These are phyloP conservation scores for Platyrinchus mystaceus DNA, from an alignment of 2,797 vertebrate genomes.

Conservation along the genomic window DNA sequence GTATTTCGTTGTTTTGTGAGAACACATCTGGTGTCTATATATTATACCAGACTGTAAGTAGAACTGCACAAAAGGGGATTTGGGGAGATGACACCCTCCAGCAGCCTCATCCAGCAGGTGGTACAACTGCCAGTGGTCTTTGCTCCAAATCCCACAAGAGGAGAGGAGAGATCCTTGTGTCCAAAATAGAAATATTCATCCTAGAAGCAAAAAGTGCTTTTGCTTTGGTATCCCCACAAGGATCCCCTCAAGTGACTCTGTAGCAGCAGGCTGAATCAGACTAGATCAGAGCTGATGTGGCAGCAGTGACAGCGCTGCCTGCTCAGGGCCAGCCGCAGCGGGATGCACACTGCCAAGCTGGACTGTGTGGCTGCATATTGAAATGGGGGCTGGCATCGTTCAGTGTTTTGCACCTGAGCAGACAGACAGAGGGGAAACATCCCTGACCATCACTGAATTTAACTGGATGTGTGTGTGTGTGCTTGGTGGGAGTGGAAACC, in stretches of 20 bases:
- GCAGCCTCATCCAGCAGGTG: constrained; percentile 13
- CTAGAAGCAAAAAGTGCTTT: constrained; percentile 12
- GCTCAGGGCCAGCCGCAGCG: background rate
- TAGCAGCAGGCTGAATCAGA: constrained; percentile 52
- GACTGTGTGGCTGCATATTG: background rate
- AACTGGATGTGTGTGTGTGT: background rate
- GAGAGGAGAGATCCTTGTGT: background rate
- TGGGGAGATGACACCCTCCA: background rate
- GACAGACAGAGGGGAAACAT: background rate
- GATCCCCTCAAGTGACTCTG: background rate
- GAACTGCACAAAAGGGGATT: background rate
- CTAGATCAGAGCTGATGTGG: constrained; percentile 51
- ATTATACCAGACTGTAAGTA: background rate
- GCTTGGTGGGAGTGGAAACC: background rate
- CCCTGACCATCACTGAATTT: background rate
- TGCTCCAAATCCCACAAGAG: background rate
- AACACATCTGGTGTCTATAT: background rate
- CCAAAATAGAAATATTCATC: constrained; percentile 26
- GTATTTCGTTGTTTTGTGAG: background rate
- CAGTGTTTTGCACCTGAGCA: background rate
- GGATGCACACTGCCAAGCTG: background rate
- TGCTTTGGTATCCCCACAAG: constrained; percentile 20
- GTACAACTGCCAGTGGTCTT: background rate
- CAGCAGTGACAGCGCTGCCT: background rate
- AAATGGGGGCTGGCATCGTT: background rate